Evolutionary conservation across 2,113 vertebrate species (phyloP).

Genomic region (Halichoerus grypus): DNA sequence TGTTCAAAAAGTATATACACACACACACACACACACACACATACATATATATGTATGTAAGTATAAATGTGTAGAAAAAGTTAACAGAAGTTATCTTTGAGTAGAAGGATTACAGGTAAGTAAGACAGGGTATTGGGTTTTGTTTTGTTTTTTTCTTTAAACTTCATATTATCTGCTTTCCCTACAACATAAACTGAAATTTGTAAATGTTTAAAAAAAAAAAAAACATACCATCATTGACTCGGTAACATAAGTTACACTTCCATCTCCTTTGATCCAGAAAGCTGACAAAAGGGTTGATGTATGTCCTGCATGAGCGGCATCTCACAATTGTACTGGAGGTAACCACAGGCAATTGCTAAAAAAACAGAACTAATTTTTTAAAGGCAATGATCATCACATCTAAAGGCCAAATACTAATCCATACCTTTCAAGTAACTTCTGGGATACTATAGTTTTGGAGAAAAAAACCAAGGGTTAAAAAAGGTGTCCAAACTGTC

Average conservation of each 20-base stretch:
- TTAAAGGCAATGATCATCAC: constrained; percentile 22
- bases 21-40: background rate
- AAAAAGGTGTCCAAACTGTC: background rate
- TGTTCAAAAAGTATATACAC: background rate
- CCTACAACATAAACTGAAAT: background rate
- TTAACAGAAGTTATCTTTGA: background rate
- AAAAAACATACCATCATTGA: constrained; percentile 95
- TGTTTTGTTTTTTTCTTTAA: background rate
- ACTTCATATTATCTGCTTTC: constrained; percentile 37
- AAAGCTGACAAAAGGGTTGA: constrained; percentile 98
- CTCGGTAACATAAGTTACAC: constrained; percentile 97
- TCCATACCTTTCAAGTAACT: constrained; percentile 17
- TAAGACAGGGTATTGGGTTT: background rate
- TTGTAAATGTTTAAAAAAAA: background rate
- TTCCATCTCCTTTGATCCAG: constrained; percentile 98
- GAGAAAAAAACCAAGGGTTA: background rate
- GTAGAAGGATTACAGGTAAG: background rate
- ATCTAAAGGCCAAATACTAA: constrained; percentile 39
- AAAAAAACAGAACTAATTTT: constrained; percentile 66
- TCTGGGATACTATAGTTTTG: background rate
- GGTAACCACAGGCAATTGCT: constrained; percentile 98
- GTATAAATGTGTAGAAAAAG: background rate
- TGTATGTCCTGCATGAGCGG: constrained; percentile 97
- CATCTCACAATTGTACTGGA: constrained; percentile 98
- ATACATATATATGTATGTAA: background rate